Conservation (phyloP, 2,113 vertebrate species). For the Semicossyphus pulcher region DNA sequence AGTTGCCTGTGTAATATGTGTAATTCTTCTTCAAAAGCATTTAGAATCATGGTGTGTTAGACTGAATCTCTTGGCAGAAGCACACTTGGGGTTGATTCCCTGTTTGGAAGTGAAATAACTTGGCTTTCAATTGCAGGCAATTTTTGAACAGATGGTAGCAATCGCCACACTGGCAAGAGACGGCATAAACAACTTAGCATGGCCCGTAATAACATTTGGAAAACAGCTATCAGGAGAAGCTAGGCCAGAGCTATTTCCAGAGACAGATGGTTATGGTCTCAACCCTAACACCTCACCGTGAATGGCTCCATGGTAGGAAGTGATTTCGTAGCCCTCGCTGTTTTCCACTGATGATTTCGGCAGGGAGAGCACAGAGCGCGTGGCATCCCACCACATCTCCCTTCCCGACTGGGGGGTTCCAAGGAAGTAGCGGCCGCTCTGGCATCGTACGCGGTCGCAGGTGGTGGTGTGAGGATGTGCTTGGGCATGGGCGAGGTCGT, state of each 20-base stretch:
- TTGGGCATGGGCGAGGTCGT: constrained; percentile 85
- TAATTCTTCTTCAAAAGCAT: constrained; percentile 39
- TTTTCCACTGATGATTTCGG: constrained; percentile 93
- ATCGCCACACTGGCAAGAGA: constrained; percentile 76
- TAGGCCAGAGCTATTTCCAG: constrained; percentile 67
- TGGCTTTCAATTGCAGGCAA: constrained; percentile 74
- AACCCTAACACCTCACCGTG: constrained; percentile 89
- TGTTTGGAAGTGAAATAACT: constrained; percentile 77
- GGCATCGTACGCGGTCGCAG: constrained; percentile 93
- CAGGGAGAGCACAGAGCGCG: constrained; percentile 88
- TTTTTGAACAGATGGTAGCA: constrained; percentile 83
- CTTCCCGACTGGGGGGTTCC: constrained; percentile 91
- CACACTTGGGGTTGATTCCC: constrained; percentile 51
- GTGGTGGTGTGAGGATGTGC: constrained; percentile 81
- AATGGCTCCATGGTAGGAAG: constrained; percentile 89
- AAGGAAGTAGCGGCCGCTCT: constrained; percentile 95
- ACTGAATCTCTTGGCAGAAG: constrained; percentile 52
- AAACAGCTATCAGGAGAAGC: constrained; percentile 74
- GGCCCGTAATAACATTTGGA: constrained; percentile 79
- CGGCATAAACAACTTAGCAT: constrained; percentile 80
- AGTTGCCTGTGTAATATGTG: constrained; percentile 10
- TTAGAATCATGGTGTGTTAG: constrained; percentile 27
- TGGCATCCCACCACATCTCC: constrained; percentile 96
- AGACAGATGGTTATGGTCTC: constrained; percentile 76
- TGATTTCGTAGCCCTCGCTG: constrained; percentile 92